Conservation (phyloP, 2,888 invertebrate genomes). For the Tortricodes alternella region DNA sequence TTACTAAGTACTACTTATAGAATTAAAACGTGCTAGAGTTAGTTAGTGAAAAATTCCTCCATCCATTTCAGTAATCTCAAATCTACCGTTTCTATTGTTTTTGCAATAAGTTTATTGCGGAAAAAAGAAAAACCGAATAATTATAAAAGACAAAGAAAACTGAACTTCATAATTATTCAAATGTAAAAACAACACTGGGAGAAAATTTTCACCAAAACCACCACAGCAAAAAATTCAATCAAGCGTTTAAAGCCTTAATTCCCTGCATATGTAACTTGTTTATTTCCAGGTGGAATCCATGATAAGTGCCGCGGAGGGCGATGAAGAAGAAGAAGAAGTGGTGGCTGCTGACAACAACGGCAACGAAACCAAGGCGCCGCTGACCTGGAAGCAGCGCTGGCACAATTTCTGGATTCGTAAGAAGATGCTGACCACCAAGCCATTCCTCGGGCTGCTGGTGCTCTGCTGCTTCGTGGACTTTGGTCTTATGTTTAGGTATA, state of each 20-base stretch:
- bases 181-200: too few species aligned
- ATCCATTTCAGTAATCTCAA: too few species aligned
- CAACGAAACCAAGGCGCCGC: constrained; percentile 68
- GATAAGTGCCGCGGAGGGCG: constrained; percentile 65
- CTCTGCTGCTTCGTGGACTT: constrained; percentile 84
- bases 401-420: constrained; percentile 72
- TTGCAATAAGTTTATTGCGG: too few species aligned
- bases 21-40: too few species aligned
- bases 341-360: constrained; percentile 73
- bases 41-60: too few species aligned
- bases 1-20: not conserved
- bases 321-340: constrained; percentile 71
- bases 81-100: too few species aligned
- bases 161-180: too few species aligned
- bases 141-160: too few species aligned
- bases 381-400: constrained; percentile 72
- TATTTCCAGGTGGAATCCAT: constrained; percentile 71
- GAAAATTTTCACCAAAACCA: too few species aligned
- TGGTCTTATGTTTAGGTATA: constrained; percentile 84
- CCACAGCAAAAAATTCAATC: too few species aligned
- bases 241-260: too few species aligned
- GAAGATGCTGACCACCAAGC: constrained; percentile 77
- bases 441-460: constrained; percentile 77
- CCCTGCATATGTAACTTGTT: not conserved
- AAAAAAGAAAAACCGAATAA: too few species aligned